These are phyloP conservation scores for Bombycilla garrulus DNA, from an alignment of 2,113 vertebrate species.

Conservation along the genomic window DNA sequence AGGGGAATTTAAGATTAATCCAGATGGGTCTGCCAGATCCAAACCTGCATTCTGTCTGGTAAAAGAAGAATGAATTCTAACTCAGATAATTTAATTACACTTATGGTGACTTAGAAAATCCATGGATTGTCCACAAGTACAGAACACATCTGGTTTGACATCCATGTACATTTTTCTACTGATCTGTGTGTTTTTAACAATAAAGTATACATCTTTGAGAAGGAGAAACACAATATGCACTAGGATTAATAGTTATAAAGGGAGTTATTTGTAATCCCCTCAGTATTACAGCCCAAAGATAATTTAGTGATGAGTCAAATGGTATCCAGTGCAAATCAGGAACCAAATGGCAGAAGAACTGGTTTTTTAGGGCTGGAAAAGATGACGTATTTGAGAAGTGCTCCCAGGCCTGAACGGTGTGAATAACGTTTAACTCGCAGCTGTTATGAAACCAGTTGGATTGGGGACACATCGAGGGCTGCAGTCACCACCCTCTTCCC, in stretches of 20 bases:
- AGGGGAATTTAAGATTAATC: neutral
- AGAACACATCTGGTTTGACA: neutral
- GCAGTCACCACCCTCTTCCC: slow-evolving; percentile 28
- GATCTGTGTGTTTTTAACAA: neutral
- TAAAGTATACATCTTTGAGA: neutral
- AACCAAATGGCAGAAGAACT: slow-evolving; percentile 15
- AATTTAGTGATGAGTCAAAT: slow-evolving; percentile 1
- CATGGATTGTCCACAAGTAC: neutral
- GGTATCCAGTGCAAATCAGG: neutral
- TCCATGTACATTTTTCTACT: neutral
- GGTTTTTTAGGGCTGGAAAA: slow-evolving; percentile 42
- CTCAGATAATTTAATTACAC: neutral
- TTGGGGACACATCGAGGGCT: neutral
- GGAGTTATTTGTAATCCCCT: neutral
- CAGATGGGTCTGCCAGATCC: neutral
- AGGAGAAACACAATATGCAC: neutral
- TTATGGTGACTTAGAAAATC: neutral
- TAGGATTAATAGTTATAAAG: neutral
- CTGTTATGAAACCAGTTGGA: neutral
- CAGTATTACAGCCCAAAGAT: neutral
- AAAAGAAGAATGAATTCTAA: neutral
- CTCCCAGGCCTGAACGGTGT: neutral
- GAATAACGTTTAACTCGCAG: neutral
- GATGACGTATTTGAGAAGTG: slow-evolving; percentile 6
- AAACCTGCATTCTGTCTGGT: neutral